These are phyloP conservation scores for Corythucha ciliata DNA, from an alignment of 2,888 invertebrate species.

Conservation along the genomic window DNA sequence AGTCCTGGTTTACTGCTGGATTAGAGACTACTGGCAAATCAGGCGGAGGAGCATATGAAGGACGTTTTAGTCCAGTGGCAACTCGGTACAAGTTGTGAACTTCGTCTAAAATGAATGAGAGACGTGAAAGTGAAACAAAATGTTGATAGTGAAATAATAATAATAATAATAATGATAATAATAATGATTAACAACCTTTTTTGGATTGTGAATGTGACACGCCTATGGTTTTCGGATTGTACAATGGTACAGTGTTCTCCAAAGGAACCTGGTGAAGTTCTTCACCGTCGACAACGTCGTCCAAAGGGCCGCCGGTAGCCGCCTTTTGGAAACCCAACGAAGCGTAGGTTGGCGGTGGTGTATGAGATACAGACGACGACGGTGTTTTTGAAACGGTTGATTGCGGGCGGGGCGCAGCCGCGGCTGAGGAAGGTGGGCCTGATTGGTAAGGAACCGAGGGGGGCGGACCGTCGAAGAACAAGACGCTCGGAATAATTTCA, in stretches of 20 bases:
- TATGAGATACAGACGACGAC: slow-evolving; percentile 13
- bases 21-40: slow-evolving; percentile 52
- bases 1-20: no score
- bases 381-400: background rate
- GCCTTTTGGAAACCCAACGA: slow-evolving; percentile 6
- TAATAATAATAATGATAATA: no score
- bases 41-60: slow-evolving; percentile 68
- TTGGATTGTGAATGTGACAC: background rate
- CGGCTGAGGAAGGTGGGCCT: background rate
- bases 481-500: no score
- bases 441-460: slow-evolving; percentile 5
- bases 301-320: background rate
- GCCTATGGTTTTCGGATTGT: slow-evolving; percentile 15
- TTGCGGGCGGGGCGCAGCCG: background rate
- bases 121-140: background rate
- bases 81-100: slow-evolving; percentile 21
- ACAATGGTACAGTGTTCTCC: slow-evolving; percentile 20
- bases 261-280: slow-evolving; percentile 21
- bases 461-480: background rate
- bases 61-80: slow-evolving; percentile 45
- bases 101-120: background rate
- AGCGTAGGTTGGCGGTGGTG: slow-evolving; percentile 20
- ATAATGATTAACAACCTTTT: no score
- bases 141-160: background rate
- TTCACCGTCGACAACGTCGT: slow-evolving; percentile 13